Percentiles rank a stretch among this genome's conserved stretches.
phyloP scores from a whole-genome alignment of 2,888 invertebrate species.

The Pimpla rufipes region DNA sequence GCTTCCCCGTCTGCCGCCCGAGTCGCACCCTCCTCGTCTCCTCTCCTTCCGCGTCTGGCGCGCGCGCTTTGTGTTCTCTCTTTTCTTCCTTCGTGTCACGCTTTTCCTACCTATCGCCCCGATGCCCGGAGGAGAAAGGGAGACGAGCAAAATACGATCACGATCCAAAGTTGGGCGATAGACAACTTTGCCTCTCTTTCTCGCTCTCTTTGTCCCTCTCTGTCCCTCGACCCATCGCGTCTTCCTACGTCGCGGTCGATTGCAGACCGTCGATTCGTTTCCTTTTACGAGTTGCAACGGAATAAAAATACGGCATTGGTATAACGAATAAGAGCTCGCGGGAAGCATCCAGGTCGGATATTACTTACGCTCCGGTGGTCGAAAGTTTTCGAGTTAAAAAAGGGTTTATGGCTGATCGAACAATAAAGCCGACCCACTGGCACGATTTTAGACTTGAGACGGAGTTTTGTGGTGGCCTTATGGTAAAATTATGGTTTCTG shows the following conservation, averaged over 20 bases:
- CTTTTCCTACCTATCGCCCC: neutral
- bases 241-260: constrained; percentile 19
- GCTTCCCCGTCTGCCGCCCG: neutral
- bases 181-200: constrained; percentile 3
- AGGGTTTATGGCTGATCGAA: neutral
- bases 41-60: neutral
- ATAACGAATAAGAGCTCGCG: constrained; percentile 11
- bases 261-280: constrained; percentile 54
- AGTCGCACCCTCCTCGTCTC: neutral
- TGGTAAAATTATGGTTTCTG: no score
- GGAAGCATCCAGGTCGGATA: constrained; percentile 52
- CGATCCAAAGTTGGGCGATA: constrained; percentile 26
- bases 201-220: neutral
- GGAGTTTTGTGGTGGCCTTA: no score
- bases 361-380: neutral
- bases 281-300: constrained; percentile 40
- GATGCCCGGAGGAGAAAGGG: constrained; percentile 5
- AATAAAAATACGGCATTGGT: constrained; percentile 13
- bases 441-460: no score
- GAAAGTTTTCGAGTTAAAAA: neutral
- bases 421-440: no score
- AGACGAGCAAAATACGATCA: constrained; percentile 24
- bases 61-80: neutral
- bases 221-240: neutral
- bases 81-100: neutral